These are phyloP conservation scores for Augiades crinisus DNA, from an alignment of 2,888 invertebrate genomes.

Conservation along the genomic window DNA sequence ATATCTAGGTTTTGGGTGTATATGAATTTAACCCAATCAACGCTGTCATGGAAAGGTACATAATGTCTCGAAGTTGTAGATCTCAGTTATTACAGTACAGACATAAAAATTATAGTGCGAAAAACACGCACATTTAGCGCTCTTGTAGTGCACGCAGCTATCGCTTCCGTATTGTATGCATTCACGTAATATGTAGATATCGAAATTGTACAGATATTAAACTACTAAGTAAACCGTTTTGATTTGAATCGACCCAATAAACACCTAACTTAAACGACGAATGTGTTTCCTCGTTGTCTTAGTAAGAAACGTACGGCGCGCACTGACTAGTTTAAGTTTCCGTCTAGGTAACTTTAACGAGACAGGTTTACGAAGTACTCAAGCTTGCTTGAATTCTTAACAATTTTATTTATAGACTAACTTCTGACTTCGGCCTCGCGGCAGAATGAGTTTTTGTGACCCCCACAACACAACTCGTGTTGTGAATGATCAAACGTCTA, in stretches of 20 bases:
- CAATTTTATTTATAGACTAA: conserved; percentile 29
- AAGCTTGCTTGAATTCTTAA: conserved; percentile 32
- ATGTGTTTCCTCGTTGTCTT: conserved; percentile 20
- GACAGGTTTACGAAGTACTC: conserved; percentile 36
- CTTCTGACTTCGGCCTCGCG: conserved; percentile 10
- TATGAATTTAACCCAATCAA: no score
- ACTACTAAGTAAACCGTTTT: no score
- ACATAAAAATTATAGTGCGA: no score
- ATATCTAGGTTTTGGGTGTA: no score
- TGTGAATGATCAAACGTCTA: conserved; percentile 21
- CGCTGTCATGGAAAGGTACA: no score
- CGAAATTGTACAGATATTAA: no score
- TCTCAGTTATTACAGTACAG: no score
- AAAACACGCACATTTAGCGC: no score
- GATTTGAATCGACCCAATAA: no score
- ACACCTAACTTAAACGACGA: conserved; percentile 3
- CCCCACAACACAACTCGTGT: conserved; percentile 3
- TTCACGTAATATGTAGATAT: no score
- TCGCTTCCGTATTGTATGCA: not conserved
- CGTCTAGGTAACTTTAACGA: conserved; percentile 21
- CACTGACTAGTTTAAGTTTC: conserved; percentile 14
- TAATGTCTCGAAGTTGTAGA: no score
- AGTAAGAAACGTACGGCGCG: conserved; percentile 7
- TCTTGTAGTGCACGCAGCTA: not conserved
- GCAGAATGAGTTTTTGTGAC: conserved; percentile 12